Evolutionary conservation across 2,797 vertebrate genomes (phyloP).

Genomic region (Aviceda cuculoides): DNA sequence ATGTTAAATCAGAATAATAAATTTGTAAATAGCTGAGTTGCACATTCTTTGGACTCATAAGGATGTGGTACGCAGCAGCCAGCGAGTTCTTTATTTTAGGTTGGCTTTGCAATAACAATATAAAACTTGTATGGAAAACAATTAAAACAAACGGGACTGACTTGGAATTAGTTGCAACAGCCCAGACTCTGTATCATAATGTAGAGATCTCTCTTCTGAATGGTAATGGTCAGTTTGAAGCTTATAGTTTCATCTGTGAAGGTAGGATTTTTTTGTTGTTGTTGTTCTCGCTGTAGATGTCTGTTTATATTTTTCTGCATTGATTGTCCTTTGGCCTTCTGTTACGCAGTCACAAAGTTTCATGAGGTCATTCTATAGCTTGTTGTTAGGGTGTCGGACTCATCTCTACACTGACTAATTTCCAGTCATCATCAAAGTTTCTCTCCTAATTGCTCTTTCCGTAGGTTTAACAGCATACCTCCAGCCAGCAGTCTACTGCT

Average conservation of each 20-base stretch:
- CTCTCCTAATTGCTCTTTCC: neutral
- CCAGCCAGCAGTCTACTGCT: neutral
- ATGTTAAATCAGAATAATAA: neutral
- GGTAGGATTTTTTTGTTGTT: neutral
- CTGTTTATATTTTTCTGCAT: neutral
- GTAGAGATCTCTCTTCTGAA: neutral
- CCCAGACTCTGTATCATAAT: neutral
- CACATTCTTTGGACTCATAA: neutral
- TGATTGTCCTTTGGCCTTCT: neutral
- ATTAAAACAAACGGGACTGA: neutral
- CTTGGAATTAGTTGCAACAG: neutral
- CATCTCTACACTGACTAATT: neutral
- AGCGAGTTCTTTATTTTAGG: neutral
- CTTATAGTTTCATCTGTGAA: neutral
- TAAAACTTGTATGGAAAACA: neutral
- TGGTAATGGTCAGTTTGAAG: neutral
- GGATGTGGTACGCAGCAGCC: neutral
- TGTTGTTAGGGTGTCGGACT: neutral
- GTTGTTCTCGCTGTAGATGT: neutral
- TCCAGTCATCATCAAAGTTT: neutral
- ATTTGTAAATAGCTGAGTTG: neutral
- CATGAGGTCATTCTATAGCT: neutral
- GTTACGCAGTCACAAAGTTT: neutral
- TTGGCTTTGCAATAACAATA: neutral
- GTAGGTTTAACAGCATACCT: neutral